These are phyloP conservation scores for Ornithorhynchus anatinus DNA, from an alignment of 2,113 vertebrate genomes.

Conservation along the genomic window DNA sequence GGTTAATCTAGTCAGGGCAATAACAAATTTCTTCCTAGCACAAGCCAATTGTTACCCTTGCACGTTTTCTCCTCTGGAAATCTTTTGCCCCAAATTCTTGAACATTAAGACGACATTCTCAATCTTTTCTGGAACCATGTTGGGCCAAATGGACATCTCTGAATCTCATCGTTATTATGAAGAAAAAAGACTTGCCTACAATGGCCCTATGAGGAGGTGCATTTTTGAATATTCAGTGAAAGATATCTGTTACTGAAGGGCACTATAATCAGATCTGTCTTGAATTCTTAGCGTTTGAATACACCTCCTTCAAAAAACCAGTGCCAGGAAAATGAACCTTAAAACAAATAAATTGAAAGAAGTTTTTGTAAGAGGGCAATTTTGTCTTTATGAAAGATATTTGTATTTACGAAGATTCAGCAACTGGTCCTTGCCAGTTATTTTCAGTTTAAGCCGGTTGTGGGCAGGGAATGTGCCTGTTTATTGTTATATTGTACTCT, in stretches of 20 bases:
- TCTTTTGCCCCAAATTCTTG: slow-evolving; percentile 38
- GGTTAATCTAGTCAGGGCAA: slow-evolving; percentile 77
- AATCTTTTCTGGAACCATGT: neutral
- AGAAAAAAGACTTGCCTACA: fast-evolving
- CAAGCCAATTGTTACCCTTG: slow-evolving; percentile 63
- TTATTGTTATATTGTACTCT: no score
- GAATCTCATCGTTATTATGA: neutral
- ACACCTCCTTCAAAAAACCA: neutral
- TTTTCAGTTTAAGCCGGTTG: slow-evolving; percentile 18
- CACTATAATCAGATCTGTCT: neutral
- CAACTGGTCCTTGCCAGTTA: slow-evolving; percentile 5
- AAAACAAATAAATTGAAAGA: no score
- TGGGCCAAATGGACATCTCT: neutral
- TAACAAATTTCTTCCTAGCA: slow-evolving; percentile 72
- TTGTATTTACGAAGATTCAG: neutral
- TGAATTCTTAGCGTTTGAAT: slow-evolving; percentile 4
- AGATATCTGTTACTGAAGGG: neutral
- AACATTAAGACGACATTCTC: slow-evolving; percentile 35
- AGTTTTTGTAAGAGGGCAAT: neutral
- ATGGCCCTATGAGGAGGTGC: no score
- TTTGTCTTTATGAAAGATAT: slow-evolving; percentile 14
- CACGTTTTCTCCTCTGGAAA: slow-evolving; percentile 47
- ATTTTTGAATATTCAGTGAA: neutral
- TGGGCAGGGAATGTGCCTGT: no score
- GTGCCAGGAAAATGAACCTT: no score